A percentile compares a stretch with the other conserved stretches of the same genome.
Conservation (phyloP, 2,888 invertebrate genomes). For the Drosophila sordidula region DNA sequence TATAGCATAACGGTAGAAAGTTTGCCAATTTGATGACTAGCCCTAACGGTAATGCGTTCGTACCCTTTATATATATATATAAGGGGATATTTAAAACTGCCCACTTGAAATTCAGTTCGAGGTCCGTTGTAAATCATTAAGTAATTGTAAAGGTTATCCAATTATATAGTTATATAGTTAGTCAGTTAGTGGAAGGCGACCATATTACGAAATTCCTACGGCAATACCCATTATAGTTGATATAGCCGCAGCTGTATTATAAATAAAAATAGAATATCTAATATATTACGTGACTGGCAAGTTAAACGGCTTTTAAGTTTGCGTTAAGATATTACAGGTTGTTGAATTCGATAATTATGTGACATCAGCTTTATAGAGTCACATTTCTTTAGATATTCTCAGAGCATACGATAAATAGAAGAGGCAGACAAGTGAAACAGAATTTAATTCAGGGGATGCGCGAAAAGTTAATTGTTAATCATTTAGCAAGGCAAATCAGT, state of each 20-base stretch:
- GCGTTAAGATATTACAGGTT: conserved; percentile 2
- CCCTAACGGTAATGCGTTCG: conserved; percentile 28
- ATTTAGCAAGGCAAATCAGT: too few relatives aligned
- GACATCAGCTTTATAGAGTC: conserved; percentile 26
- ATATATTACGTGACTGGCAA: conserved; percentile 43
- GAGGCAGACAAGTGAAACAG: neutral
- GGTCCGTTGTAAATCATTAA: neutral
- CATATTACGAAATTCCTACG: conserved; percentile 16
- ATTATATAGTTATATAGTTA: conserved; percentile 3
- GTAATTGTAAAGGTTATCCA: neutral
- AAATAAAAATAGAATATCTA: conserved; percentile 33
- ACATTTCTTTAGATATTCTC: neutral
- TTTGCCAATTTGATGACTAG: conserved; percentile 54
- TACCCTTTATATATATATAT: conserved; percentile 16
- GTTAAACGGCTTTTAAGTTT: conserved; percentile 8
- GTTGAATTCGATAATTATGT: conserved; percentile 12
- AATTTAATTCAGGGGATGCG: neutral
- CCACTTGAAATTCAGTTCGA: neutral
- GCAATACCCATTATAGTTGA: neutral
- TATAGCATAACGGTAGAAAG: conserved; percentile 63
- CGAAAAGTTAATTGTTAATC: neutral
- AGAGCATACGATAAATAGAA: neutral
- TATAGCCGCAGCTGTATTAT: conserved; percentile 12
- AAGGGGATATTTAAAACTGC: conserved; percentile 4
- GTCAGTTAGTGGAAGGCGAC: neutral